phyloP scores from a whole-genome alignment of 2,113 vertebrate genomes.

The Scolopax mira region DNA sequence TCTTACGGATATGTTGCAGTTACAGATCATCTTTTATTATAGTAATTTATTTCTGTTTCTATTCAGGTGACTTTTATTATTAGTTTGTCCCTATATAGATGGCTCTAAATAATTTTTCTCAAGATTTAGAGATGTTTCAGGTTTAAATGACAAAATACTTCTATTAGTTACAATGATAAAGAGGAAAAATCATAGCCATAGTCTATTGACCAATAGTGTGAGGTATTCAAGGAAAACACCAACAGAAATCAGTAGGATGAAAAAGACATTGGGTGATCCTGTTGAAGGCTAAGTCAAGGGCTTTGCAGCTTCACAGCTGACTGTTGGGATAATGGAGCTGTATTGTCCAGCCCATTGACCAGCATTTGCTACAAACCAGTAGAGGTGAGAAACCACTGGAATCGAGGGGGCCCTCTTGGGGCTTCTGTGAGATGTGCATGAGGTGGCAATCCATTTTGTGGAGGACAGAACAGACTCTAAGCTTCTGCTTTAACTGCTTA shows the following conservation, averaged over 20 bases:
- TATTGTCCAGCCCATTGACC: neutral
- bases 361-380: neutral
- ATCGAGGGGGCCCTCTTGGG: neutral
- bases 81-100: neutral
- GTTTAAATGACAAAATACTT: conserved; percentile 10
- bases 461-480: neutral
- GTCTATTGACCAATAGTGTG: neutral
- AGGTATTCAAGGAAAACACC: neutral
- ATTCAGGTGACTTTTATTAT: neutral
- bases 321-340: neutral
- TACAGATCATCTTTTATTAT: conserved; percentile 6
- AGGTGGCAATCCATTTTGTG: neutral
- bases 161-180: neutral
- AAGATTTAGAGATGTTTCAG: neutral
- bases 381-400: neutral
- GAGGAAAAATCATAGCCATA: neutral
- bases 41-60: conserved; percentile 23
- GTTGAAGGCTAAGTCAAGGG: neutral
- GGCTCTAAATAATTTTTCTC: neutral
- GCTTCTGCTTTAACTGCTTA: neutral
- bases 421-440: neutral
- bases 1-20: conserved; percentile 13
- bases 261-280: neutral
- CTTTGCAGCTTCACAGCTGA: neutral
- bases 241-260: neutral